Base-by-base conservation (phyloP, 2,797 vertebrate species). In the Furcifer pardalis region DNA sequence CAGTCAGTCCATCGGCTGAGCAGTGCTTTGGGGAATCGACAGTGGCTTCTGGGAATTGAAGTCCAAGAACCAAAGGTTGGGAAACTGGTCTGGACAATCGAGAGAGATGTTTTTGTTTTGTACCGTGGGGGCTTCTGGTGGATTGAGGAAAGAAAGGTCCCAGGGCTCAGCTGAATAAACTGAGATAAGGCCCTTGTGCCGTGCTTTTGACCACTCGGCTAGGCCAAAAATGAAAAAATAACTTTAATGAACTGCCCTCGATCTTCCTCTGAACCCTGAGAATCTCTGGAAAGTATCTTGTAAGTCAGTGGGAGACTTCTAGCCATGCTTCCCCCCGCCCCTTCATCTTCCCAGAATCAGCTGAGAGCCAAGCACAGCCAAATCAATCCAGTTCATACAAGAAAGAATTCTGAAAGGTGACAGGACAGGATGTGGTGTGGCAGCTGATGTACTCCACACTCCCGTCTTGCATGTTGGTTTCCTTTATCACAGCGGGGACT, bases 381-480 rank as follows among this genome's bases (percentile, higher is more conserved):
- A 52, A 4, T 96, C 93, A 99, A 92, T 99, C 98, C 84, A 99
- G 91, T 46, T 97, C 97, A 84, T 95, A 98, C 5, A 97, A 88
- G 88, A 98, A 86, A 2, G 95, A 46, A 92, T 97, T 99, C 40
- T 97, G 96, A 86, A 99, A 98, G 15, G 3, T 10, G 5, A 98
- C 87, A 0, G 95, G 95, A 78, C 97, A 97, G 1, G 76, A 94
- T 0, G 97, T 98, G 1, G 90, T 88, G 40, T 98, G 97, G 25
- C 97, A 94, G 7, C 90, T 89, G 56, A 97, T 86, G 35, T 97
- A 23, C 1, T 78, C 91, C 87, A 95, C 93, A 2, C 92, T 96
- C 30, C 97, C 96, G 2, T 97, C 96, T 79, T 90, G 56, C 21
- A 65, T 17, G 83, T 92, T 94, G 4, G 96, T 93, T 88, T 99